Percentiles rank a stretch among this genome's conserved stretches.
phyloP scores from a whole-genome alignment of 2,797 vertebrate genomes.

The Diglossa cyanea region DNA sequence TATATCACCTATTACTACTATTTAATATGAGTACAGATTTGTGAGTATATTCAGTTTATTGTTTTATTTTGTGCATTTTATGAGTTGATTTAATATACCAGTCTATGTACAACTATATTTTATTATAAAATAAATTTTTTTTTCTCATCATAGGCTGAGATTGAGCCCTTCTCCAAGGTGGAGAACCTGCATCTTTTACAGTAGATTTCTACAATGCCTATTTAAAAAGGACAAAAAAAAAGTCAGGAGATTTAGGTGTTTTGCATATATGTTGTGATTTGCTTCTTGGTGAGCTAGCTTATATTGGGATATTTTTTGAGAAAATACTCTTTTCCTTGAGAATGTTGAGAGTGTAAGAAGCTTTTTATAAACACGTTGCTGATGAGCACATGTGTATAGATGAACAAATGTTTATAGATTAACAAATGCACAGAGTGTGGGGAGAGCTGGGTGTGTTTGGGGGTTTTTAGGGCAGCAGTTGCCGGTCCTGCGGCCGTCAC shows the following conservation, averaged over 20 bases:
- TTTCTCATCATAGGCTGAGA: neutral
- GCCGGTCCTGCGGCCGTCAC: neutral
- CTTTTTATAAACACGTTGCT: fast-evolving
- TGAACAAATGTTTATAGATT: neutral
- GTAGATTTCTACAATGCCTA: neutral
- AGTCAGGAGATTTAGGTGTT: fast-evolving
- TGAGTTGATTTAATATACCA: neutral
- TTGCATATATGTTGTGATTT: neutral
- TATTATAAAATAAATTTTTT: neutral
- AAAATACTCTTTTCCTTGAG: neutral
- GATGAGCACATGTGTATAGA: fast-evolving
- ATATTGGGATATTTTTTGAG: neutral
- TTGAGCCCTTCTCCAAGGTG: neutral
- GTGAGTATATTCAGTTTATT: neutral
- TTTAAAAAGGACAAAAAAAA: neutral
- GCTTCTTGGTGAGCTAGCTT: neutral
- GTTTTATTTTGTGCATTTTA: neutral
- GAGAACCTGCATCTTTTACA: neutral
- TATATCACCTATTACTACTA: neutral
- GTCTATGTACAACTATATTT: neutral
- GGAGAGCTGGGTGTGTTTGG: neutral
- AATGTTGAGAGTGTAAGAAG: neutral
- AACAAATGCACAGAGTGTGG: neutral
- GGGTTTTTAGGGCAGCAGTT: neutral
- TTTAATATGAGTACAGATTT: neutral